A percentile compares a stretch with the other conserved stretches of the same genome.
Conservation (phyloP, 30 jellyfish, hydroid and myxozoan species). For the Hydra vulgaris region DNA sequence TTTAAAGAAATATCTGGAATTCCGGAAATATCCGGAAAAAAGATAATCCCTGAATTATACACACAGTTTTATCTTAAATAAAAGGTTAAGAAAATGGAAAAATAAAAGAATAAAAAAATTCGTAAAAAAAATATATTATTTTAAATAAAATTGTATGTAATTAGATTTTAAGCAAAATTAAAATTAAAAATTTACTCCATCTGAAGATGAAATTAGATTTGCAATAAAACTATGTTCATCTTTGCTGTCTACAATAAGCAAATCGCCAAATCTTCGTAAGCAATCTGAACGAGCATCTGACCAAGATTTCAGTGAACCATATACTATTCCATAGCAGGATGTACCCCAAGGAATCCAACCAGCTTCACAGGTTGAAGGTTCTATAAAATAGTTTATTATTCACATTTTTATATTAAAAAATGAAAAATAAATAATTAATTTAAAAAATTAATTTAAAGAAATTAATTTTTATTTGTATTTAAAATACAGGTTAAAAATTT, state of each 20-base stretch:
- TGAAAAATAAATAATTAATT: background rate
- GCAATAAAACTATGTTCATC: conserved; percentile 56
- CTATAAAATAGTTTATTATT: conserved; percentile 18
- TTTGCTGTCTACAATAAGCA: conserved; percentile 30
- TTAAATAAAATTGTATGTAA: too few species aligned
- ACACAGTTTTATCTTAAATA: too few species aligned
- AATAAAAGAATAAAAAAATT: too few species aligned
- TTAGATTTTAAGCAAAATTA: background rate
- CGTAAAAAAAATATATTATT: too few species aligned
- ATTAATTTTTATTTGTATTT: too few species aligned
- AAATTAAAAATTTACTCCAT: background rate
- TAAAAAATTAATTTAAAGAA: background rate
- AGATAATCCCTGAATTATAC: too few species aligned
- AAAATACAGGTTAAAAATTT: too few species aligned
- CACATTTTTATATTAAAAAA: background rate
- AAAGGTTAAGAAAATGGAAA: too few species aligned
- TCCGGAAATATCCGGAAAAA: too few species aligned
- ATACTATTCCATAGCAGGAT: conserved; percentile 61
- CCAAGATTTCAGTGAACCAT: conserved; percentile 41
- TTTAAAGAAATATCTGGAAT: too few species aligned
- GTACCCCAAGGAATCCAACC: conserved; percentile 86
- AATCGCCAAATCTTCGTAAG: conserved; percentile 67
- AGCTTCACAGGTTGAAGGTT: conserved; percentile 75
- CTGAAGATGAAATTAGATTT: conserved; percentile 11
- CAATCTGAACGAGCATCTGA: conserved; percentile 76